Base-by-base conservation (phyloP, 2,797 vertebrate species). In the Rallus crepitans region DNA sequence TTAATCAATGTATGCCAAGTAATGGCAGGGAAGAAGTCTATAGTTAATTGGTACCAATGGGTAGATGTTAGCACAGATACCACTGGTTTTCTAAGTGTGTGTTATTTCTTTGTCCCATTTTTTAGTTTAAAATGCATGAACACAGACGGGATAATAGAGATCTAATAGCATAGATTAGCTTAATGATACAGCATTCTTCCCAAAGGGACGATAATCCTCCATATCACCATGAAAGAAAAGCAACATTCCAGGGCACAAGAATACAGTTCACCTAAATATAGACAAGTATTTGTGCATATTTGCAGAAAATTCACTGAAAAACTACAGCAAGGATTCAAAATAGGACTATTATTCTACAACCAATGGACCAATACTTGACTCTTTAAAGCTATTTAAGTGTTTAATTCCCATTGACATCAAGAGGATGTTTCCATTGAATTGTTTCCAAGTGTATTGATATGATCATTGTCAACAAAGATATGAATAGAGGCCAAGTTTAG, bases 251-350 rank as follows among this genome's bases (percentile, higher is more conserved):
- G 48, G 37, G 65, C 40, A 79, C 52, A 68, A 64, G 37, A 40
- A 27, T 66, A 56, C 23, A 85, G 59, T 69, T 90, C 83, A 71
- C 77, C 83, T 88, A 94, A 93, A 94, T 73, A 83, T 47, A 77
- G 64, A n/a, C 42, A 80, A 28, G 19, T 21, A 23, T 82, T 84
- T 72, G 40, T 71, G 69, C 24, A 23, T 17, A 60, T 50, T 73
- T 89, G 42, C 28, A 40, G 80, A 61, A 82, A 39, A 63, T 19
- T 82, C 40, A 17, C 39, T 80, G 64, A 87, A 82, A 91, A 91
- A n/a, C n/a, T 79, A 73, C 35, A 80, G 42, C n/a, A 82, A 55
- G 35, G n/a, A 77, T 70, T 85, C 31, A 70, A 92, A 95, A 90
- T 45, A 86, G 13, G 9, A 39, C 31, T 42, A 27, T 72, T 72